These are phyloP conservation scores for Ceyx cyanopectus DNA, from an alignment of 2,113 vertebrate genomes.

Conservation along the genomic window DNA sequence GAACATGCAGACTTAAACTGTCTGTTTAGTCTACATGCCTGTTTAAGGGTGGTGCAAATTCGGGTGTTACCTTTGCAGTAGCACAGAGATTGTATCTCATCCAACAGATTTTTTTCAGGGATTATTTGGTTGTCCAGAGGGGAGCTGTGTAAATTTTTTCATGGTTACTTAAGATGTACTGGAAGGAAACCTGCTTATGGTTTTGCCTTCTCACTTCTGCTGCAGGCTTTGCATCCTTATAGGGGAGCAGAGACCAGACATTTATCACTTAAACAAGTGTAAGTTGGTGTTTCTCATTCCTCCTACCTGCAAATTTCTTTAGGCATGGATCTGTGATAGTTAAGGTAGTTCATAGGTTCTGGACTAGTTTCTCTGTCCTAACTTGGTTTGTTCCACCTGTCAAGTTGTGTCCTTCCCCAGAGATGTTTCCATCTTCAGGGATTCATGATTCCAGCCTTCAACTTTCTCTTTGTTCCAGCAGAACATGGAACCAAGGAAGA, in stretches of 20 bases:
- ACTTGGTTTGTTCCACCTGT: background rate
- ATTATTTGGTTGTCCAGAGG: background rate
- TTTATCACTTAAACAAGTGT: background rate
- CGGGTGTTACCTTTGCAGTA: background rate
- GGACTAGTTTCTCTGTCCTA: background rate
- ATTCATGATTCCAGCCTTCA: background rate
- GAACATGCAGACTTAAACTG: background rate
- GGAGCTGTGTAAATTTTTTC: background rate
- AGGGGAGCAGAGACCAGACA: background rate
- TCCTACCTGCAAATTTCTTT: background rate
- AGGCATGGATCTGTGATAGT: background rate
- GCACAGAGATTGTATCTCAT: background rate
- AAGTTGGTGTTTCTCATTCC: background rate
- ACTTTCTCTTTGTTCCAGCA: background rate
- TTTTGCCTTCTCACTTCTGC: background rate
- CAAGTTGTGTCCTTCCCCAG: background rate
- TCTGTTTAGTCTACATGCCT: background rate
- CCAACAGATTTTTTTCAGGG: background rate
- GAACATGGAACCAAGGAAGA: background rate
- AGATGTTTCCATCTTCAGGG: background rate
- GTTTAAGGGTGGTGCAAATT: background rate
- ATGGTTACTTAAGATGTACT: accelerated
- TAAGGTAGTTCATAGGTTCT: background rate
- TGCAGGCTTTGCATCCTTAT: background rate
- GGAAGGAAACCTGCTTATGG: background rate